A percentile compares a stretch with the other conserved stretches of the same genome.
These are phyloP conservation scores for Gallinago nigripennis DNA, from an alignment of 2,797 vertebrate genomes.

Conservation along the genomic window DNA sequence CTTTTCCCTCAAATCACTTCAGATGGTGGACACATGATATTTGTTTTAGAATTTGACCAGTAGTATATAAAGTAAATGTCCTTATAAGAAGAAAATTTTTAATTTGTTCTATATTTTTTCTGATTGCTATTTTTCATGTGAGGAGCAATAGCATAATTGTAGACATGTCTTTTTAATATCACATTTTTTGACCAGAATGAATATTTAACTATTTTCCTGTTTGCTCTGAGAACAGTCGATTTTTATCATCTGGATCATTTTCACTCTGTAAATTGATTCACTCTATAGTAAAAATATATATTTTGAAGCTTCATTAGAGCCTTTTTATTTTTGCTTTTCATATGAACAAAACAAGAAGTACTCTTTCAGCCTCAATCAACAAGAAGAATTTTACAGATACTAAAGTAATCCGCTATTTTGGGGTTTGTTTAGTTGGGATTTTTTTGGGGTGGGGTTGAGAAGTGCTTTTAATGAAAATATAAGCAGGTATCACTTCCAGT, in stretches of 20 bases:
- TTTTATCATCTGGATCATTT: not conserved
- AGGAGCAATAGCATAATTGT: accelerated
- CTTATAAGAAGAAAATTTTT: not conserved
- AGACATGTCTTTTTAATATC: not conserved
- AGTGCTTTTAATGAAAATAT: not conserved
- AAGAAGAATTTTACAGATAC: not conserved
- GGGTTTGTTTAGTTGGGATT: not conserved
- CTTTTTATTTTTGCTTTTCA: not conserved
- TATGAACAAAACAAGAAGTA: not conserved
- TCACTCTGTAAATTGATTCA: not conserved
- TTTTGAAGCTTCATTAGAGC: not conserved
- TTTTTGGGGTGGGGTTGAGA: not conserved
- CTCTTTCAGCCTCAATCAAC: not conserved
- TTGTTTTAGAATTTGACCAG: not conserved
- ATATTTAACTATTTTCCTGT: not conserved
- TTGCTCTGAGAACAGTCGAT: not conserved
- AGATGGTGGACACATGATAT: not conserved
- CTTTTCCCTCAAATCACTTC: not conserved
- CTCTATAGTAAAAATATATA: not conserved
- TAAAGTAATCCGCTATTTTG: not conserved
- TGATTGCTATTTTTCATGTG: not conserved
- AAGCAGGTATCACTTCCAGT: not conserved
- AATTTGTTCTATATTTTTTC: not conserved
- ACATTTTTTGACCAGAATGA: not conserved
- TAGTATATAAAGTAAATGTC: not conserved